Conservation (phyloP, 2,797 vertebrate species). For the Odontamblyopus lacepedii region DNA sequence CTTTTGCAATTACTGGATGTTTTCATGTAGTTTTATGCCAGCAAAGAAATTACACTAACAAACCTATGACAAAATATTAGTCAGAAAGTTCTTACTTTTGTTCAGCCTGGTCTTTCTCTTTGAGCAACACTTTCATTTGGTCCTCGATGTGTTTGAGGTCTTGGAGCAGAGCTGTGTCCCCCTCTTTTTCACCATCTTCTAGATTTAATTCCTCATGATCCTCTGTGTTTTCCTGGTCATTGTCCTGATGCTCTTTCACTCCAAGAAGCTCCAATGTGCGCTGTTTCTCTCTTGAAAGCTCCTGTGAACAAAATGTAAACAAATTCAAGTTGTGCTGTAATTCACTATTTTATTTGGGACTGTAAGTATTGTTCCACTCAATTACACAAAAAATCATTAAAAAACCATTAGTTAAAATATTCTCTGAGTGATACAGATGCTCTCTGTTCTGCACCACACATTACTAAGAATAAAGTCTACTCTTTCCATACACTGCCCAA, state of each 20-base stretch:
- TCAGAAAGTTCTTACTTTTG: constrained; percentile 78
- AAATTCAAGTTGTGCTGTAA: background rate
- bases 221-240: constrained; percentile 18
- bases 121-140: constrained; percentile 87
- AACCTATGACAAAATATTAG: background rate
- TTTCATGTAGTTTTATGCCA: background rate
- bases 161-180: constrained; percentile 77
- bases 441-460: too few relatives aligned
- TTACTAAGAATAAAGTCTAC: too few relatives aligned
- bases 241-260: constrained; percentile 71
- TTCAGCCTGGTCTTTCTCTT: constrained; percentile 89
- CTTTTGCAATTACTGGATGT: too few relatives aligned
- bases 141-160: constrained; percentile 90
- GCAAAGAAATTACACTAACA: background rate
- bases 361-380: too few relatives aligned
- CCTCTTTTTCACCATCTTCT: constrained; percentile 46
- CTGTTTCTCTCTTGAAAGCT: constrained; percentile 91
- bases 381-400: too few relatives aligned
- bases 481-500: too few relatives aligned
- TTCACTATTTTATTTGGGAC: too few relatives aligned
- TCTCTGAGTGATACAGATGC: too few relatives aligned
- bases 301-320: constrained; percentile 66
- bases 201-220: background rate
- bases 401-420: too few relatives aligned
- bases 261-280: constrained; percentile 87